Base-by-base conservation (phyloP, 2,113 vertebrate species). In the Calcarius ornatus region DNA sequence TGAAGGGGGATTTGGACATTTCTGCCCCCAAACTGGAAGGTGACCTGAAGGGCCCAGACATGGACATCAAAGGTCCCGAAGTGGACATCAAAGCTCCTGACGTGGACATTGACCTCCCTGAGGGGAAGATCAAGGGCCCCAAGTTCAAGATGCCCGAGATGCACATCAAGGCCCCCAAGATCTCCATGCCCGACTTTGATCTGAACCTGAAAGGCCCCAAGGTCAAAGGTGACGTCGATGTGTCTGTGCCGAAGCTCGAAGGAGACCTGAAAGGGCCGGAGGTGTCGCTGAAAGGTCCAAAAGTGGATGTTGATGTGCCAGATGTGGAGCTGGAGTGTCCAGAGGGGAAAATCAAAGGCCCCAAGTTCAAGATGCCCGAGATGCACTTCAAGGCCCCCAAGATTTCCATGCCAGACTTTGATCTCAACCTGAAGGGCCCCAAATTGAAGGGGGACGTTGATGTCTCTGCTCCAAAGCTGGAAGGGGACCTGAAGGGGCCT, bases 361-460 rank as follows among this genome's bases (percentile, higher is more conserved):
- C 97, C 11, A 96, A 76, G 57, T 27, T 98, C 15, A 97, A 97
- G 73, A 90, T 98, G 96, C 97, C 98, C 0, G 96, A 97, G 20
- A 93, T 98, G 96, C 59, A 97, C 12, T 1, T 97, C 17, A 96
- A 95, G 28, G 66, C 94, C 4, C 97, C 97, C 8, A 96, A 98
- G 24, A 91, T 98, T 43, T 97, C 97, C 48, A 97, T 98, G 97
- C 97, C 98, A 0, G 97, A 98, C 20, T 16, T 98, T 0, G 98
- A 98, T 27, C 11, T 98, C 3, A 97, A 97, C 75, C 79, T 98
- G 3, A 97, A 97, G 11, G 97, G 97, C 4, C 97, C 97, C 12
- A 96, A 71, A 0, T 2, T 92, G 0, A 98, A 97, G 28, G 98
- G 97, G 0, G 97, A 94, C 0, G 42, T 97, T 0, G 96, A 98